Percentiles rank a stretch among this genome's conserved stretches.
Conservation (phyloP, 2,113 vertebrate species). For the Papio anubis region DNA sequence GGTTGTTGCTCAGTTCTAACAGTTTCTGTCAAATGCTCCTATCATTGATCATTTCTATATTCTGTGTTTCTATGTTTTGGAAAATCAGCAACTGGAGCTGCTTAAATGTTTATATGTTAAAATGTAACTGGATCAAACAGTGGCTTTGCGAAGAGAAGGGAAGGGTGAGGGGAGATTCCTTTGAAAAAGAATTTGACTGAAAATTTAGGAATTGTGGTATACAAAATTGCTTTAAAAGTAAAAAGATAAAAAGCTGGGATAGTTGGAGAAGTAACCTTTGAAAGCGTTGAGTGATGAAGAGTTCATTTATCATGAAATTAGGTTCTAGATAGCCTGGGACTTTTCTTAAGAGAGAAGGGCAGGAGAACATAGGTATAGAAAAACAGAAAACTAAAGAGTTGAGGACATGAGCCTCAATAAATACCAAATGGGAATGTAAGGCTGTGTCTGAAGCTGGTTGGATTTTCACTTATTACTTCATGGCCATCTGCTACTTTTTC, state of each 20-base stretch:
- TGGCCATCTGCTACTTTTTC: not conserved
- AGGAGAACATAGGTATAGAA: not conserved
- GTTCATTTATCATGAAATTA: not conserved
- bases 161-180: not conserved
- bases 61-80: constrained; percentile 57
- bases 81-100: constrained; percentile 53
- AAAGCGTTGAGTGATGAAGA: not conserved
- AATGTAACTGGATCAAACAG: constrained; percentile 40
- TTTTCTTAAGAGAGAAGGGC: not conserved
- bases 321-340: not conserved
- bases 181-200: not conserved
- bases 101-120: constrained; percentile 41
- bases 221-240: not conserved
- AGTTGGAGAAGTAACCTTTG: not conserved
- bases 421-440: not conserved
- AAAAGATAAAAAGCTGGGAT: not conserved
- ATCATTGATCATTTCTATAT: constrained; percentile 20
- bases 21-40: not conserved
- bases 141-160: not conserved
- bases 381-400: not conserved
- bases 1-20: constrained; percentile 28
- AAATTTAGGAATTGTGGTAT: not conserved
- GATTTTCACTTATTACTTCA: not conserved
- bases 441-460: not conserved
- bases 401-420: not conserved